Evolutionary conservation across 2,797 vertebrate genomes (phyloP).

Genomic region (Mormyrops boulengeri): DNA sequence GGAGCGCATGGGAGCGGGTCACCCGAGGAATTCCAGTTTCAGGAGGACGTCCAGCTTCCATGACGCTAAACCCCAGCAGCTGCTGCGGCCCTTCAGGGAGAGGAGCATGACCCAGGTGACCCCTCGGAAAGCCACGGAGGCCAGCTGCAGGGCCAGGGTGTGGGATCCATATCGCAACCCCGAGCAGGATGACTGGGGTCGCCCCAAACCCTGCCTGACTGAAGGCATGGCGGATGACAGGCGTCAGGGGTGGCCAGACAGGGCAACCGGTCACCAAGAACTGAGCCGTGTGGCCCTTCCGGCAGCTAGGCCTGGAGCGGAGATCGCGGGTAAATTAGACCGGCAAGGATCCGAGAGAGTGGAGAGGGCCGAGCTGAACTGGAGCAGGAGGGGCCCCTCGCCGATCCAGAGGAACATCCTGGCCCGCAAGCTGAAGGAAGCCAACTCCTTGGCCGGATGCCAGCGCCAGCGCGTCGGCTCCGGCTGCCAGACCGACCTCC

Average conservation of each 20-base stretch:
- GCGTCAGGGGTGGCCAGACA: conserved; percentile 46
- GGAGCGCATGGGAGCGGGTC: conserved; percentile 58
- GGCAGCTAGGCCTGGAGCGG: conserved; percentile 31
- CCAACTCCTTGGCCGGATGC: conserved; percentile 52
- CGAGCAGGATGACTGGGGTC: conserved; percentile 54
- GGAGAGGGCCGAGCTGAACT: conserved; percentile 68
- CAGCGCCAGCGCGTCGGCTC: conserved; percentile 63
- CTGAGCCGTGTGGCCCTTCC: conserved; percentile 44
- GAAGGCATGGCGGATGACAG: conserved; percentile 48
- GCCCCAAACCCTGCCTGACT: conserved; percentile 44
- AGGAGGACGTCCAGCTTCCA: conserved; percentile 87
- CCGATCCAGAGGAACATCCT: conserved; percentile 73
- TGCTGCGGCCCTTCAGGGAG: conserved; percentile 75
- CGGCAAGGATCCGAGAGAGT: conserved; percentile 43
- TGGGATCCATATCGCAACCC: conserved; percentile 65
- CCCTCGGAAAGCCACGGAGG: conserved; percentile 72
- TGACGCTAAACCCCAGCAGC: conserved; percentile 68
- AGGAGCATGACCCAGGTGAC: conserved; percentile 83
- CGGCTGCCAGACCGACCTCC: conserved; percentile 57
- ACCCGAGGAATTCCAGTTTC: conserved; percentile 69
- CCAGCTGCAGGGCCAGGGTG: conserved; percentile 60
- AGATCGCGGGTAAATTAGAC: conserved; percentile 42
- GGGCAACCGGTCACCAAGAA: conserved; percentile 36
- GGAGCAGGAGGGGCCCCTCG: conserved; percentile 74
- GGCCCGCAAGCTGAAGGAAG: conserved; percentile 70